Percentiles rank a stretch among this genome's conserved stretches.
phyloP scores from a whole-genome alignment of 2,797 vertebrate species.

The Acanthurus tractus region DNA sequence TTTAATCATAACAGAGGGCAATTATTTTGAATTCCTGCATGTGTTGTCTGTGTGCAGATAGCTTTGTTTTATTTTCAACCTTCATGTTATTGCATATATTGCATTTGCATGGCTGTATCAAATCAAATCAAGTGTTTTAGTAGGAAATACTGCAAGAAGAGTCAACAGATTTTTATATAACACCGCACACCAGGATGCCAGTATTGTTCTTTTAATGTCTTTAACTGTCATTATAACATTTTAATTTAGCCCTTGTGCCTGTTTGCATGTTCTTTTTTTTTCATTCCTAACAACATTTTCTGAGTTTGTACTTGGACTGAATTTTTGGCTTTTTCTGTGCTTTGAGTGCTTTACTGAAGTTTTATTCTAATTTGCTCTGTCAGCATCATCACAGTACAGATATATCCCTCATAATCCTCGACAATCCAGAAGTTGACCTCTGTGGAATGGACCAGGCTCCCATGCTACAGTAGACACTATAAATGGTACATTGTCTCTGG shows the following conservation, averaged over 20 bases:
- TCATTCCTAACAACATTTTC: constrained; percentile 26
- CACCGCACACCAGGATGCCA: constrained; percentile 56
- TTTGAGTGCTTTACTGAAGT: constrained; percentile 49
- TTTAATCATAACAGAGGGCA: constrained; percentile 55
- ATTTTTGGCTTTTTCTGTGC: constrained; percentile 39
- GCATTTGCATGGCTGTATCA: constrained; percentile 73
- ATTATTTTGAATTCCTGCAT: constrained; percentile 66
- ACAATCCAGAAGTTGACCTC: constrained; percentile 70
- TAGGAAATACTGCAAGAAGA: constrained; percentile 47
- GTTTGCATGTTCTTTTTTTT: constrained; percentile 68
- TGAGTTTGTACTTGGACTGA: constrained; percentile 48
- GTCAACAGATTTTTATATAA: constrained; percentile 48
- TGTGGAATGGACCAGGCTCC: constrained; percentile 55
- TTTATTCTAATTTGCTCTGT: constrained; percentile 56
- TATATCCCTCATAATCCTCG: constrained; percentile 56
- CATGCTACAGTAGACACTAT: constrained; percentile 49
- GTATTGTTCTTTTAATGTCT: constrained; percentile 62
- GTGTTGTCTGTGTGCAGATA: constrained; percentile 40
- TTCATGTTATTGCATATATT: constrained; percentile 54
- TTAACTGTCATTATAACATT: constrained; percentile 59
- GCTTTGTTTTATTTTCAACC: constrained; percentile 45
- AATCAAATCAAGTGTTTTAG: constrained; percentile 64
- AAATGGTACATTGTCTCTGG: constrained; percentile 71
- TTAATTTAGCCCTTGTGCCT: constrained; percentile 79
- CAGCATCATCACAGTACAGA: constrained; percentile 57